phyloP scores from a whole-genome alignment of 2,113 vertebrate genomes.

The Condylura cristata region DNA sequence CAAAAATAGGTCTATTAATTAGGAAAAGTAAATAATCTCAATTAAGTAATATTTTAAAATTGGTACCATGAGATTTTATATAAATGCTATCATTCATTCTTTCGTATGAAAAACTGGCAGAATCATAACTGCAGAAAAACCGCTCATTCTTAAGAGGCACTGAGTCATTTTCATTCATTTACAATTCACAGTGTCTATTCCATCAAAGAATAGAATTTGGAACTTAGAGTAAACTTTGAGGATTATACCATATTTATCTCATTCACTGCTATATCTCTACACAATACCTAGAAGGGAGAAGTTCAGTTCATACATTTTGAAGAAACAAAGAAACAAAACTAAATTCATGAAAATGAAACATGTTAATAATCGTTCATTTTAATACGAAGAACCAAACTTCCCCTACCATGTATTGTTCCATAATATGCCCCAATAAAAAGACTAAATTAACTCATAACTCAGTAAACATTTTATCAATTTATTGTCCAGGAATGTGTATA shows the following conservation, averaged over 20 bases:
- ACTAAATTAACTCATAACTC: background rate
- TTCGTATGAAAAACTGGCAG: constrained; percentile 6
- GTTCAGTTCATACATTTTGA: background rate
- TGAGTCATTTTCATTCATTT: background rate
- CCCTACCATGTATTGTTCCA: background rate
- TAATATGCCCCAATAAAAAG: background rate
- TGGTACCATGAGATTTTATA: constrained; percentile 19
- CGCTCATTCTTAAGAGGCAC: background rate
- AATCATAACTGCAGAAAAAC: background rate
- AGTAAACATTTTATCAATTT: background rate
- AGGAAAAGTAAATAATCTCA: constrained; percentile 48
- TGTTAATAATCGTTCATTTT: background rate
- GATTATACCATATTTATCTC: background rate
- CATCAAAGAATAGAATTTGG: background rate
- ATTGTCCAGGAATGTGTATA: constrained; percentile 3
- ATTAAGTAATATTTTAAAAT: constrained; percentile 65
- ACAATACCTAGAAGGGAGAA: background rate
- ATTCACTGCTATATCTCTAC: background rate
- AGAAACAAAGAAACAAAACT: background rate
- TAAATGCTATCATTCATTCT: constrained; percentile 57
- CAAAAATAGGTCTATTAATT: constrained; percentile 56
- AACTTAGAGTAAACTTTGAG: background rate
- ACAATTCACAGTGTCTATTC: background rate
- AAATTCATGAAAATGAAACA: background rate
- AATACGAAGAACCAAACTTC: background rate